These are phyloP conservation scores for Perca schrenkii DNA, from an alignment of 2,113 vertebrate species.

Conservation along the genomic window DNA sequence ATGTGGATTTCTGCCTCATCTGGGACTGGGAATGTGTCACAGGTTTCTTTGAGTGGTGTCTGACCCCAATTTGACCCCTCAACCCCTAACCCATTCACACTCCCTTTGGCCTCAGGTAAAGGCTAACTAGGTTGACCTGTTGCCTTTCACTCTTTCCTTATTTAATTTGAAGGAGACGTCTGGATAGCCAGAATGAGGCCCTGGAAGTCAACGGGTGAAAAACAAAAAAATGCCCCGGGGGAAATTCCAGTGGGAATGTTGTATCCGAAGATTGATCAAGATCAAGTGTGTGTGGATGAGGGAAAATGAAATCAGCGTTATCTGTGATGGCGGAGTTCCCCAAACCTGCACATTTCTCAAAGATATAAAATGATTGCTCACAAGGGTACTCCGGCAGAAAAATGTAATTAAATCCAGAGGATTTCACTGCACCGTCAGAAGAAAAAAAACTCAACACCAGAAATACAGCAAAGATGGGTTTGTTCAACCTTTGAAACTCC, in stretches of 20 bases:
- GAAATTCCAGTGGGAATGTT: constrained; percentile 65
- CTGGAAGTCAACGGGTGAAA: constrained; percentile 56
- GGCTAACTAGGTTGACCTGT: constrained; percentile 54
- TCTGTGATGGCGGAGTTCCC: constrained; percentile 8
- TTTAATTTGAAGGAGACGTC: constrained; percentile 51
- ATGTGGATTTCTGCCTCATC: constrained; percentile 21
- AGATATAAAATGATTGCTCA: not conserved
- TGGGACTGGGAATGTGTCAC: constrained; percentile 44
- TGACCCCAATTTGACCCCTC: constrained; percentile 66
- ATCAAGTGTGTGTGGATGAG: not conserved
- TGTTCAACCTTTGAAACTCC: not conserved
- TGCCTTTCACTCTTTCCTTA: constrained; percentile 46
- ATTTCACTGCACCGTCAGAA: not conserved
- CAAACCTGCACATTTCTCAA: not conserved
- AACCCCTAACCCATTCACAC: constrained; percentile 33
- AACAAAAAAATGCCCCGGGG: constrained; percentile 42
- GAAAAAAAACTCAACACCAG: not conserved
- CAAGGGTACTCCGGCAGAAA: not conserved
- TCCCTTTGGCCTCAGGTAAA: constrained; percentile 65
- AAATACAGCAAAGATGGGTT: not conserved
- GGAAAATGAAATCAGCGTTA: not conserved
- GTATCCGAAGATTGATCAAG: constrained; percentile 27
- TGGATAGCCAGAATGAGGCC: constrained; percentile 24
- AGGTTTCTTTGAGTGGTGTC: constrained; percentile 47
- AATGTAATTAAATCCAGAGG: not conserved